Base-by-base conservation (phyloP, 1,140 invertebrate species). In the Homalodisca vitripennis region DNA sequence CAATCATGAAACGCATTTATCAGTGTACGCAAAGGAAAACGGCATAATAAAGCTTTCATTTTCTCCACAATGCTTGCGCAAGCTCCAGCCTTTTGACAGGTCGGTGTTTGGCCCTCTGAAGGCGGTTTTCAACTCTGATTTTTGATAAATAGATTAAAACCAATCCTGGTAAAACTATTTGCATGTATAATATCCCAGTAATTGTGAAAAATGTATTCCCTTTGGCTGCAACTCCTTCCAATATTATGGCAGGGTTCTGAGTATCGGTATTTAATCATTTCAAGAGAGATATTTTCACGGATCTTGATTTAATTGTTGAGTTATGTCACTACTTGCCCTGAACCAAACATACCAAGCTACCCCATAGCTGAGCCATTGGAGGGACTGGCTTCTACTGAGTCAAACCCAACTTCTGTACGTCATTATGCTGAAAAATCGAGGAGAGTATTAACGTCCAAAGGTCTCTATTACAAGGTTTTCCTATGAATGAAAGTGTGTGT, bases 1-100 rank as follows among this genome's bases (percentile, higher is more conserved):
- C 66, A 76, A 77, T 67, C 73, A 80, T 70, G 69, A 68, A 14
- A 71, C 68, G 26, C 72, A 76, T 29, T 12, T 73, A 12, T 66
- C 24, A n/a, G 55, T 72, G 60, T 63, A 67, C 32, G 64, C 64
- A 26, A 73, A 70, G 72, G 72, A 70, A 2, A 76, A 78, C 67
- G 73, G 74, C 0, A 76, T 80, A 1, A 53, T 74, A 24, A 26
- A 78, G 31, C 71, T 74, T 64, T 51, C 64, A 12, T 53, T 71
- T 48, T 67, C 70, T 26, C 46, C 70, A 17, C 67, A 71, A 34
- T 57, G 55, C 29, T 69, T 55, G 10, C 70, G 69, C 46, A 77
- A 77, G 69, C 71, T 81, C 14, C 80, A 81, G 60, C 80, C 80
- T 1, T 71, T 82, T 17, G 80, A 80, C 32, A n/a, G 66, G 14